Base-by-base conservation (phyloP, 2,888 invertebrate species). In the Spisula solida region DNA sequence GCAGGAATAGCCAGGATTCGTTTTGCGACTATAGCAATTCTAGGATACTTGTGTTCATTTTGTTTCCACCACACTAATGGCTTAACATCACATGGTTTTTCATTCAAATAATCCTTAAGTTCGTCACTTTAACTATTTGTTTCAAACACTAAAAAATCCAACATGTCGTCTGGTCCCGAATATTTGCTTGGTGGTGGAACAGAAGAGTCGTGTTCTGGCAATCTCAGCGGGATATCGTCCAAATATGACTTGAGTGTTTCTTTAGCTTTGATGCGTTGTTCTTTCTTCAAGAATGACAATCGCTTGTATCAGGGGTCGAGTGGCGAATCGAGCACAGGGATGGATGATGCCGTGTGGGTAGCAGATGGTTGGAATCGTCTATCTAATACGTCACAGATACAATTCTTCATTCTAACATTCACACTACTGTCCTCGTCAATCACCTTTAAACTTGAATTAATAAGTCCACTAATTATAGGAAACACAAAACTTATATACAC, bases 1-100 rank as follows among this genome's bases (percentile, higher is more conserved):
- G 87, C 87, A 0, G 87, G 87, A 0, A 87, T 55, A 0, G 82
- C 82, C 1, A 87, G 82, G 29, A 87, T 56, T 16, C 47, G 31
- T 80, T 78, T 87, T 20, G 87, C 87, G n/a, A 87, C 60, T 1
- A 51, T 2, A 14, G 86, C 29, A 29, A 82, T 78, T 60, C 55
- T 51, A 20, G 56, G 87, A 29, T 78, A 87, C 14, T 78, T 78
- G 5, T 41, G 18, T 29, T 82, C 87, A 31, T 87, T 82, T 4
- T 56, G 34, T 51, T 55, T 87, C 82, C 87, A 87, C 87, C 82
- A 87, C 8, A 29, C 8, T 14, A 87, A 55, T 12, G 86, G 86
- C 14, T 80, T 47, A 10, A n/a, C 29, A 31, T 81, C 66, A 25
- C 25, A 29, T 25, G 14, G 29, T 48, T 86, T 86, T 29, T 86